Conservation (phyloP, 2,888 invertebrate genomes). For the Dasysyrphus albostriatus region DNA sequence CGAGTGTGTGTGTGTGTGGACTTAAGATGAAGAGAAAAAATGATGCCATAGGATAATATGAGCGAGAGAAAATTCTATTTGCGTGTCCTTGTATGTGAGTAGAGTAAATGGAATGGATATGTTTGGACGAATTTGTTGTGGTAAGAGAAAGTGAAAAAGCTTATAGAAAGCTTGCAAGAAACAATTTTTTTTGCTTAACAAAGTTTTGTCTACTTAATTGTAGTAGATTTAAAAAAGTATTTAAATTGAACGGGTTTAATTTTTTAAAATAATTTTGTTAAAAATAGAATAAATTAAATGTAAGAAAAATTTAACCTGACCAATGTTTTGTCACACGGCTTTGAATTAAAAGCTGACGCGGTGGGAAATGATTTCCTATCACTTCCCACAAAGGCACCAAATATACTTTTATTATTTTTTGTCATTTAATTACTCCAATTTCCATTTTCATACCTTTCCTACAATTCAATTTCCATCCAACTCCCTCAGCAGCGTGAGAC, state of each 20-base stretch:
- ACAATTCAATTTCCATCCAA: no score
- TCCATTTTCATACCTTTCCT: no score
- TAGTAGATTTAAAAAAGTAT: conserved; percentile 46
- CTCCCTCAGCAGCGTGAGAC: no score
- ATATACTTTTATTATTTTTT: no score
- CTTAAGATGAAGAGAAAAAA: conserved; percentile 62
- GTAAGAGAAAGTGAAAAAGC: conserved; percentile 64
- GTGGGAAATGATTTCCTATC: no score
- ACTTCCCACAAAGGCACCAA: no score
- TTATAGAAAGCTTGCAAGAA: conserved; percentile 46
- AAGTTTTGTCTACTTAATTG: neutral
- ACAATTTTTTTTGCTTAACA: neutral
- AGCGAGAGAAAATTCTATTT: conserved; percentile 26
- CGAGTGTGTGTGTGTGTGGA: conserved; percentile 25
- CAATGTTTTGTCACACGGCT: no score
- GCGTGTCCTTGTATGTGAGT: conserved; percentile 15
- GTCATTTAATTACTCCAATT: no score
- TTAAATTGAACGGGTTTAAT: neutral
- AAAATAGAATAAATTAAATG: no score
- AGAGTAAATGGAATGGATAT: neutral
- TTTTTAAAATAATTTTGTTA: no score
- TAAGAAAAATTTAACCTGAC: no score
- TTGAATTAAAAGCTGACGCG: no score
- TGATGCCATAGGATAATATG: conserved; percentile 27
- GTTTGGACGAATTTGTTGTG: conserved; percentile 12